A percentile compares a stretch with the other conserved stretches of the same genome.
phyloP scores from a whole-genome alignment of 2,888 invertebrate genomes.

The Campoplex capitator region DNA sequence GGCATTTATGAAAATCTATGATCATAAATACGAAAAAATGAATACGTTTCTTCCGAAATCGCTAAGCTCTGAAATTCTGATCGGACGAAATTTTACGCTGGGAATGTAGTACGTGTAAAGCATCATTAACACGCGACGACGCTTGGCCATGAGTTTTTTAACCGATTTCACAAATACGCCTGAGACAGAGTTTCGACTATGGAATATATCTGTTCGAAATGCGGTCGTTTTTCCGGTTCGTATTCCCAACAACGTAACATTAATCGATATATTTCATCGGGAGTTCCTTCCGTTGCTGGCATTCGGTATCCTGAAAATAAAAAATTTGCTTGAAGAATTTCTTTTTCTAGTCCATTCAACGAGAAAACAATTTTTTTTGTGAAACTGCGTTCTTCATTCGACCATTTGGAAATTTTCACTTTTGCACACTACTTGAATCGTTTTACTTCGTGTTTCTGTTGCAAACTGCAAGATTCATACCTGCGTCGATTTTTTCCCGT shows the following conservation, averaged over 20 bases:
- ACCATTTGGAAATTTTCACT: background rate
- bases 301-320: constrained; percentile 92
- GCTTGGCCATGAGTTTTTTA: background rate
- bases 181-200: constrained; percentile 89
- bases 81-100: background rate
- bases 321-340: background rate
- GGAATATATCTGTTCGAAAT: constrained; percentile 95
- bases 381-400: background rate
- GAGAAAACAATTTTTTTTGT: no score
- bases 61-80: background rate
- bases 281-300: constrained; percentile 95
- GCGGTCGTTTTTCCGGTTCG: constrained; percentile 95
- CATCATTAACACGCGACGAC: background rate
- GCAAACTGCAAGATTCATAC: constrained; percentile 85
- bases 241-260: constrained; percentile 98
- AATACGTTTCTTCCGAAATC: background rate
- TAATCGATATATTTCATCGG: constrained; percentile 94
- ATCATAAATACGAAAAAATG: background rate
- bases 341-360: no score
- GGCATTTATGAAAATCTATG: background rate
- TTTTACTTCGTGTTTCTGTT: background rate
- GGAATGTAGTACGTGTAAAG: background rate
- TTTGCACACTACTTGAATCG: background rate
- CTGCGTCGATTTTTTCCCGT: constrained; percentile 96
- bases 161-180: constrained; percentile 73